Percentiles rank a stretch among this genome's conserved stretches.
Conservation (phyloP, 1,140 invertebrate species). For the Holcopasites calliopsidis region DNA sequence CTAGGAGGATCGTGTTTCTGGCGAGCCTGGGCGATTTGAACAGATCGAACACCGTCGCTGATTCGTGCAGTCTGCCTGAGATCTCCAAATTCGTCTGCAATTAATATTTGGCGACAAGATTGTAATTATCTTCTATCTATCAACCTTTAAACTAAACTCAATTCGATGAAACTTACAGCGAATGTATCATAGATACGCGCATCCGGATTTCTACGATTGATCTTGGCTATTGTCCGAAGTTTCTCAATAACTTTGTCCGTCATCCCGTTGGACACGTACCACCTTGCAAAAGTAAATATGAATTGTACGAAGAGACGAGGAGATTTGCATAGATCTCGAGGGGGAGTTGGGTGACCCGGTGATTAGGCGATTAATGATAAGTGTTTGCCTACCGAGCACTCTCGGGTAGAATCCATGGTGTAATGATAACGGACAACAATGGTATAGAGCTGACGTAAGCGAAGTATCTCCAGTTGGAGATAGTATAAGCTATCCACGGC, state of each 20-base stretch:
- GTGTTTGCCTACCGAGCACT: conserved; percentile 71
- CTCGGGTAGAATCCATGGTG: conserved; percentile 77
- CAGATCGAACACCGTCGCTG: conserved; percentile 79
- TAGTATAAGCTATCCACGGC: conserved; percentile 76
- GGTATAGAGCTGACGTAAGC: conserved; percentile 71
- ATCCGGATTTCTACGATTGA: conserved; percentile 70
- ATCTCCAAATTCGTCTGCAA: conserved; percentile 69
- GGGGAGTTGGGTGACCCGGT: not conserved
- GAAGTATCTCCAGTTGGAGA: conserved; percentile 74
- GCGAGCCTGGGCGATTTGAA: conserved; percentile 81
- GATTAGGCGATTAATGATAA: not conserved
- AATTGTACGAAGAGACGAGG: not conserved
- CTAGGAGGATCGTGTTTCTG: conserved; percentile 81
- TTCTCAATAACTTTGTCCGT: conserved; percentile 73
- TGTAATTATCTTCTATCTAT: too few relatives aligned
- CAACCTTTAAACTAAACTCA: too few relatives aligned
- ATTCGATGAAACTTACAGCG: conserved; percentile 67
- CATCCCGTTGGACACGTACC: conserved; percentile 74
- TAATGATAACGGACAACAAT: conserved; percentile 68
- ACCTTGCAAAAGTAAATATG: conserved; percentile 58
- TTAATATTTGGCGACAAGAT: too few relatives aligned
- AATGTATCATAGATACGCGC: conserved; percentile 67
- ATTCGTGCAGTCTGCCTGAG: conserved; percentile 66
- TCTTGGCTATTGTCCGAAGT: conserved; percentile 70
- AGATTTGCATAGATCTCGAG: not conserved